Conservation (phyloP, 1,140 invertebrate genomes). For the Muscidifurax raptorellus region DNA sequence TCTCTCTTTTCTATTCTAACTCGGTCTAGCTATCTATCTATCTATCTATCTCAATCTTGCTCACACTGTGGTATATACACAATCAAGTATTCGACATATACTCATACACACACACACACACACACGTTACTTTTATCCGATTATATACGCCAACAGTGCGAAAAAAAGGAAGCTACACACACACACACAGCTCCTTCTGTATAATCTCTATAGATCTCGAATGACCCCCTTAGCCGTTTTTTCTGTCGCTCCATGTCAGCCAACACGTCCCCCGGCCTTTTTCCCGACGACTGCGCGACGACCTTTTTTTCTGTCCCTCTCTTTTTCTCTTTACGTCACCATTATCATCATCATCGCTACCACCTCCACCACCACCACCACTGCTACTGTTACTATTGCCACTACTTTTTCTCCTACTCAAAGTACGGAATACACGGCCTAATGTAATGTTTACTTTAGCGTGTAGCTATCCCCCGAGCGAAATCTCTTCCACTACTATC, state of each 20-base stretch:
- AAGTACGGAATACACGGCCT: not conserved
- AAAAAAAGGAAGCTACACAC: slow-evolving; percentile 39
- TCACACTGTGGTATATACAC: not conserved
- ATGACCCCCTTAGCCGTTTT: slow-evolving; percentile 36
- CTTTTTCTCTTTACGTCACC: slow-evolving; percentile 4
- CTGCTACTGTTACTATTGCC: not conserved
- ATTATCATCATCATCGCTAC: not conserved
- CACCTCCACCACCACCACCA: not conserved
- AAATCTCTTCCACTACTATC: not conserved
- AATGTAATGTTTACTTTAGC: slow-evolving; percentile 9
- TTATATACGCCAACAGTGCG: slow-evolving; percentile 11
- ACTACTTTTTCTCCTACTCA: slow-evolving; percentile 5
- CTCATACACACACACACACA: not conserved
- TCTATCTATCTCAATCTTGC: slow-evolving; percentile 24
- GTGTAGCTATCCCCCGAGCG: slow-evolving; percentile 19
- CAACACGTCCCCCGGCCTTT: not conserved
- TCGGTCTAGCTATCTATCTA: slow-evolving; percentile 22
- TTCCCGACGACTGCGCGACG: slow-evolving; percentile 3
- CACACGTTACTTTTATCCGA: not conserved
- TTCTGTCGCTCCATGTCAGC: slow-evolving; percentile 15
- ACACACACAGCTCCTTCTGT: slow-evolving; percentile 11
- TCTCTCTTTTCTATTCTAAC: slow-evolving; percentile 29
- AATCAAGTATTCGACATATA: not conserved
- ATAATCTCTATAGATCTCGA: slow-evolving; percentile 10
- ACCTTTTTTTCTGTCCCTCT: not conserved